Conservation (phyloP, 2,113 vertebrate species). For the Callopanchax toddi region DNA sequence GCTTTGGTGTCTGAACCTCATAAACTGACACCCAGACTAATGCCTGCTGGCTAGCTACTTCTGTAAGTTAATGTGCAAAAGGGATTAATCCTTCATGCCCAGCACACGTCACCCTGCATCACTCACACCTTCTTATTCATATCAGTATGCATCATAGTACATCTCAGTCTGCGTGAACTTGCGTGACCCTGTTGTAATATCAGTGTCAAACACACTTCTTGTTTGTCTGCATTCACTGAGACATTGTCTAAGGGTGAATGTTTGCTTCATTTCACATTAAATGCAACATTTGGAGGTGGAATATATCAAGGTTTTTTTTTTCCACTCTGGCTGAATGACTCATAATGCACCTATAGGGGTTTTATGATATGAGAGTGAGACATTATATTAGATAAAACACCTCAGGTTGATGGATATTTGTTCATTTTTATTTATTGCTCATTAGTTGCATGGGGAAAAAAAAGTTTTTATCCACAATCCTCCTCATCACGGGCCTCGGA, state of each 20-base stretch:
- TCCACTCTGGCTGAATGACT: slow-evolving; percentile 15
- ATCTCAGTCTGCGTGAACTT: background rate
- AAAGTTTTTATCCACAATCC: slow-evolving; percentile 7
- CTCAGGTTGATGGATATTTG: slow-evolving; percentile 5
- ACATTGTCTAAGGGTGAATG: slow-evolving; percentile 15
- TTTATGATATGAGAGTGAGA: slow-evolving; percentile 2
- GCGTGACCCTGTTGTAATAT: background rate
- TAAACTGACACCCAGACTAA: slow-evolving; percentile 35
- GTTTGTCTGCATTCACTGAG: slow-evolving; percentile 24
- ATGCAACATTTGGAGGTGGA: slow-evolving; percentile 26
- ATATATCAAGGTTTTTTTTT: slow-evolving; percentile 8
- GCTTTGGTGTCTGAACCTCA: slow-evolving; percentile 37
- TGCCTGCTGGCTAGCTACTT: slow-evolving; percentile 26
- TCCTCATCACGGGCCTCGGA: slow-evolving; percentile 3
- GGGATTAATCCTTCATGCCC: slow-evolving; percentile 1
- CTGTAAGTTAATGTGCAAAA: slow-evolving; percentile 36
- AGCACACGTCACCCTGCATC: slow-evolving; percentile 49
- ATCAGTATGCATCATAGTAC: slow-evolving; percentile 27
- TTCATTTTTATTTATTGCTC: slow-evolving; percentile 9
- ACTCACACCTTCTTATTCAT: slow-evolving; percentile 51
- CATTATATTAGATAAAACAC: slow-evolving; percentile 15
- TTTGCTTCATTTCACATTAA: slow-evolving; percentile 28
- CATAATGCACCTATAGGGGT: slow-evolving; percentile 22
- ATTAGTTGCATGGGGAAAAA: slow-evolving; percentile 12
- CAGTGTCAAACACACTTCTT: background rate